Evolutionary conservation across 2,113 vertebrate species (phyloP).

Genomic region (Coracopsis vasa): DNA sequence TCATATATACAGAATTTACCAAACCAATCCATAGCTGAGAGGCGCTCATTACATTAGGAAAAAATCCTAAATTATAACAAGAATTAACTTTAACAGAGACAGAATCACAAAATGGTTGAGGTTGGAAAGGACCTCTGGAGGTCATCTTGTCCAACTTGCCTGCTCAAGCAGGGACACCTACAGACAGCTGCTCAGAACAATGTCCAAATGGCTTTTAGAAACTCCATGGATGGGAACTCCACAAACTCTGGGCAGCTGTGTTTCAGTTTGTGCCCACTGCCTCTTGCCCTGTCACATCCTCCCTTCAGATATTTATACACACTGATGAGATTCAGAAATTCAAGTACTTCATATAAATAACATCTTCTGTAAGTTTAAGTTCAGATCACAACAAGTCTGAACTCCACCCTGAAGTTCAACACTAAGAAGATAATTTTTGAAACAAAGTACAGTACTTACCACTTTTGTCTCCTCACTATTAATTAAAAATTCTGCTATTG

Average conservation of each 20-base stretch:
- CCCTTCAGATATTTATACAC: background rate
- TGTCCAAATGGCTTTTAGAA: background rate
- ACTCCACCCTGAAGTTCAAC: background rate
- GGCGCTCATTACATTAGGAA: background rate
- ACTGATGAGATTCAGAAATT: background rate
- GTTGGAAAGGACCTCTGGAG: background rate
- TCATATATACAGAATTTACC: background rate
- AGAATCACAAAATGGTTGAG: background rate
- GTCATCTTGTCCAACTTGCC: background rate
- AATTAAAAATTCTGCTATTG: slow-evolving; percentile 89
- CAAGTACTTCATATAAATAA: background rate
- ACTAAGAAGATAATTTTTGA: background rate
- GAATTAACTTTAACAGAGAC: background rate
- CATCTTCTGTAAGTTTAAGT: background rate
- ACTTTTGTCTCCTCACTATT: slow-evolving; percentile 91
- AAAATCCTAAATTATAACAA: background rate
- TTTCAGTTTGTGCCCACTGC: background rate
- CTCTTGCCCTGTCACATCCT: background rate
- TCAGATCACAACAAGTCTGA: background rate
- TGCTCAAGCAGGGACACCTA: background rate
- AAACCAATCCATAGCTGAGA: background rate
- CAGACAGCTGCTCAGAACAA: background rate
- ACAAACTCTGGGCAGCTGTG: background rate
- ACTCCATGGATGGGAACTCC: background rate
- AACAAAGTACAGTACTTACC: slow-evolving; percentile 69